Percentiles rank a stretch among this genome's conserved stretches.
phyloP scores from a whole-genome alignment of 1,140 invertebrate genomes.

The Zaprionus ghesquierei region DNA sequence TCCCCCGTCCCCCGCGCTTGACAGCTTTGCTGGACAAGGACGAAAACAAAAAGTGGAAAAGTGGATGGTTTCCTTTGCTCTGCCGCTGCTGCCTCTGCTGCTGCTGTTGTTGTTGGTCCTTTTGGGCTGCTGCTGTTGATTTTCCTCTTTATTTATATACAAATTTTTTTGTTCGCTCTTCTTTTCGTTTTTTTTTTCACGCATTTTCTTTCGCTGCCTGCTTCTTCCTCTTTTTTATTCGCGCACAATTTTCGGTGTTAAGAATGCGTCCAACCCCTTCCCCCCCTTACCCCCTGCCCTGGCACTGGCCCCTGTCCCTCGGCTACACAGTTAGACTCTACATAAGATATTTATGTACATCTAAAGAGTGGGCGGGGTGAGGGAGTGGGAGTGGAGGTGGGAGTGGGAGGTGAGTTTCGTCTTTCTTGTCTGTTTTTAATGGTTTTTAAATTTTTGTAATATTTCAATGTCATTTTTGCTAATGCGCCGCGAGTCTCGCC shows the following conservation, averaged over 20 bases:
- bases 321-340: not conserved
- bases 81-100: too few species aligned
- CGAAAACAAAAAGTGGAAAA: constrained; percentile 70
- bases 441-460: constrained; percentile 79
- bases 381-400: not conserved
- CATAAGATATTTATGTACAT: constrained; percentile 52
- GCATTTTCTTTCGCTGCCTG: not conserved
- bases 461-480: constrained; percentile 75
- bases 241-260: constrained; percentile 65
- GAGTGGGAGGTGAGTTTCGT: not conserved
- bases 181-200: not conserved
- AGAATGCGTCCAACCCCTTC: constrained; percentile 35
- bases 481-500: constrained; percentile 48
- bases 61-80: constrained; percentile 66
- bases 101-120: constrained; percentile 18
- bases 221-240: constrained; percentile 56
- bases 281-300: not conserved
- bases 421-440: constrained; percentile 66
- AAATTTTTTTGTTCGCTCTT: constrained; percentile 7
- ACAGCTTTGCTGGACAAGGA: constrained; percentile 51
- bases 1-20: not conserved
- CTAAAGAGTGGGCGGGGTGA: not conserved
- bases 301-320: not conserved
- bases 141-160: constrained; percentile 47
- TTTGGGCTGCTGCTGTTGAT: constrained; percentile 51